phyloP scores from a whole-genome alignment of 2,797 vertebrate species.

The Poeciliopsis turneri region DNA sequence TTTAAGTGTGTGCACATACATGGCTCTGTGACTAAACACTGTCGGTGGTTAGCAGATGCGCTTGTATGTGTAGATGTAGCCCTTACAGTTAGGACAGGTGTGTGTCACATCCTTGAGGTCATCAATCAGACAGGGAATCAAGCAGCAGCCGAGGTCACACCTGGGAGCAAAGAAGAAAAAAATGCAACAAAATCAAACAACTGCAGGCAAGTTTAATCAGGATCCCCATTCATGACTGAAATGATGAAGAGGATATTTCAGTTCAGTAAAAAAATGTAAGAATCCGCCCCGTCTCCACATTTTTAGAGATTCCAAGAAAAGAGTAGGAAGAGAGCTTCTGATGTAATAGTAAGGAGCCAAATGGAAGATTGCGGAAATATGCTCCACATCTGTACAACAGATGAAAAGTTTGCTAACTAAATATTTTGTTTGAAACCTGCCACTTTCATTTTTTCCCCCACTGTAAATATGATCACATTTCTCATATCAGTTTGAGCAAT shows the following conservation, averaged over 20 bases:
- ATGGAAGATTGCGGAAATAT: neutral
- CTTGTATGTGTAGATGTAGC: constrained; percentile 99
- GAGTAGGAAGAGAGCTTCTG: neutral
- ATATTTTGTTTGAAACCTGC: neutral
- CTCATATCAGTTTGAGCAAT: neutral
- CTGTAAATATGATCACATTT: neutral
- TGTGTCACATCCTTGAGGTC: constrained; percentile 99
- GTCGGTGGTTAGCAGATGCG: constrained; percentile 93
- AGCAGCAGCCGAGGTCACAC: constrained; percentile 96
- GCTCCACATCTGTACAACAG: neutral
- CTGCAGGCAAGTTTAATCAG: neutral
- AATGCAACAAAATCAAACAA: neutral
- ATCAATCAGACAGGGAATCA: constrained; percentile 96
- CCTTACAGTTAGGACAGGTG: constrained; percentile 98
- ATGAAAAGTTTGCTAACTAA: neutral
- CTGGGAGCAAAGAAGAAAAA: constrained; percentile 68
- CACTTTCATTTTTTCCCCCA: neutral
- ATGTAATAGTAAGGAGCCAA: neutral
- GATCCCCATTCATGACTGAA: neutral
- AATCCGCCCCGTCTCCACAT: neutral
- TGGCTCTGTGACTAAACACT: constrained; percentile 60
- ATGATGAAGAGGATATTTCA: neutral
- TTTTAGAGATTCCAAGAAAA: neutral
- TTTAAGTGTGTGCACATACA: constrained; percentile 54
- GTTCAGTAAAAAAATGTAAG: neutral